Conservation (phyloP, 2,888 invertebrate species). For the Nephrotoma guestfalica region DNA sequence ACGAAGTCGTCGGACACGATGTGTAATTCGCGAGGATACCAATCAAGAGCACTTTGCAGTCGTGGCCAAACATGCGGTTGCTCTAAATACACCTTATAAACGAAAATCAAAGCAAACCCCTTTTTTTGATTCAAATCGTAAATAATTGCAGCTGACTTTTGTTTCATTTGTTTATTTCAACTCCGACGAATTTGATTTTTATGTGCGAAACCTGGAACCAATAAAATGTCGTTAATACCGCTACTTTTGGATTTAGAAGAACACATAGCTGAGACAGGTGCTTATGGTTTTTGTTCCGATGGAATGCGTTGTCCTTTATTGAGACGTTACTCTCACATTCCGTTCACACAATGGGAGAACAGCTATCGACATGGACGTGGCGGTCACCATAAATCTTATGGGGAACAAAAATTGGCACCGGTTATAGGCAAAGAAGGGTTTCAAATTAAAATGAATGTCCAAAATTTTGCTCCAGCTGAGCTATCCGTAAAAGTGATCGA, state of each 20-base stretch:
- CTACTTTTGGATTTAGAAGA: not conserved
- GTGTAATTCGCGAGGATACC: no score
- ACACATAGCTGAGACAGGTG: not conserved
- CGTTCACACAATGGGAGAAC: not conserved
- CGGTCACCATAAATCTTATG: not conserved
- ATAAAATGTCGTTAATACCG: not conserved
- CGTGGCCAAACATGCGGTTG: no score
- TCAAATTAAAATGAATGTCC: constrained; percentile 52
- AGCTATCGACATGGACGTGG: not conserved
- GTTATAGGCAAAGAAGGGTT: constrained; percentile 50
- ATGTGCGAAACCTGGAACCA: no score
- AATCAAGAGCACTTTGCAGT: no score
- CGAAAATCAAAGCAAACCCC: no score
- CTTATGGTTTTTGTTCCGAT: not conserved
- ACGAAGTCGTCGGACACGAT: no score
- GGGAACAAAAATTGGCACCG: not conserved
- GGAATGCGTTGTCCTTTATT: not conserved
- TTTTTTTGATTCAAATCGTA: no score
- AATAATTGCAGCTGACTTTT: no score
- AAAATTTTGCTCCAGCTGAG: constrained; percentile 54
- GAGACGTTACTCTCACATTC: not conserved
- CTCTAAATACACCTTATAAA: no score
- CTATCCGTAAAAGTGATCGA: constrained; percentile 53
- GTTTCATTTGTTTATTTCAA: no score
- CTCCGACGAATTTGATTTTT: no score